Evolutionary conservation across 2,888 invertebrate genomes (phyloP).

Genomic region (Mesorhabditis spiculigera): DNA sequence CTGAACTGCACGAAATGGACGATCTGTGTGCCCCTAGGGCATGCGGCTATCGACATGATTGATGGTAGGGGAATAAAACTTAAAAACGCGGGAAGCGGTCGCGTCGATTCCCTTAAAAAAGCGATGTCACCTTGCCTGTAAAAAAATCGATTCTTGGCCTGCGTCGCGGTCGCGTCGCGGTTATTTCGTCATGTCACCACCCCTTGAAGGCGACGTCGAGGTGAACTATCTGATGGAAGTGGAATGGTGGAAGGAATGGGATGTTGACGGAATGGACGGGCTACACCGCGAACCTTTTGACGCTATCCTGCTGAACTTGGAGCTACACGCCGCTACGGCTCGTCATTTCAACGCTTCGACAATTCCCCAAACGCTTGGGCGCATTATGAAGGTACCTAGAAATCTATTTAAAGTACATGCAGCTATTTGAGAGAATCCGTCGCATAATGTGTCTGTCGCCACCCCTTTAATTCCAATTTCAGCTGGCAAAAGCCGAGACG

Average conservation of each 20-base stretch:
- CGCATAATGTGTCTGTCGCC: no score
- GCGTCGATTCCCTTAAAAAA: no score
- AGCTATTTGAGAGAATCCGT: no score
- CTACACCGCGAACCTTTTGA: not conserved
- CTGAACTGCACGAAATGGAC: not conserved
- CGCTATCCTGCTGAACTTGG: not conserved
- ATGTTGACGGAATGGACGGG: not conserved
- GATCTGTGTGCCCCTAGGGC: not conserved
- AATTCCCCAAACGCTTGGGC: no score
- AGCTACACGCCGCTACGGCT: not conserved
- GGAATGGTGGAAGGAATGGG: not conserved
- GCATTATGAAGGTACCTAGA: no score
- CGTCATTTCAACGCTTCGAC: no score
- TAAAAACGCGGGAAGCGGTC: not conserved
- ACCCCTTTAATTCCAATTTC: not conserved
- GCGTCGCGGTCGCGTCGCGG: no score
- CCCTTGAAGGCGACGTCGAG: not conserved
- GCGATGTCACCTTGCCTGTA: not conserved
- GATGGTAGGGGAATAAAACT: conserved; percentile 2
- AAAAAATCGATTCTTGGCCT: not conserved
- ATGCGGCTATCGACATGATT: not conserved
- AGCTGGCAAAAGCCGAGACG: not conserved
- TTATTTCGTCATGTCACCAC: no score
- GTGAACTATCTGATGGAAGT: not conserved
- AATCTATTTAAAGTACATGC: no score